Evolutionary conservation across 2,888 invertebrate species (phyloP).

Genomic region (Sepiola atlantica): DNA sequence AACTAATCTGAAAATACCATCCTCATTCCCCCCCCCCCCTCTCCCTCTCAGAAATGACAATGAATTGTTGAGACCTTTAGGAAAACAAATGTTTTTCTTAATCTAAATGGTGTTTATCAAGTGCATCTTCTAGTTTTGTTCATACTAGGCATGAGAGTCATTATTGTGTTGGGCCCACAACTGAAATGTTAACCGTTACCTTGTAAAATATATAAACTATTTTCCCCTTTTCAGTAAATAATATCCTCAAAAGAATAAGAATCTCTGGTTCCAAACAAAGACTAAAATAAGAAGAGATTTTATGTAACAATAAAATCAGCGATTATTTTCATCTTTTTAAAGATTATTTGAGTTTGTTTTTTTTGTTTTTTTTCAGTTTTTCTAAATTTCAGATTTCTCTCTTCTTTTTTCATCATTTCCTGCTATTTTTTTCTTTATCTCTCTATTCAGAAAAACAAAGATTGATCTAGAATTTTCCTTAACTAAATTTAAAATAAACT

Average conservation of each 20-base stretch:
- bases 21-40: not conserved
- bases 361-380: not conserved
- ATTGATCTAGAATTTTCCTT: not conserved
- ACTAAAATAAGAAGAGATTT: too few species aligned
- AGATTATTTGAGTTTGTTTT: not conserved
- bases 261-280: too few species aligned
- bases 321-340: not conserved
- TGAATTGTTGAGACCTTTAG: not conserved
- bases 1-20: not conserved
- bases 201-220: constrained; percentile 21
- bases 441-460: not conserved
- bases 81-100: not conserved
- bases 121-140: not conserved
- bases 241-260: not conserved
- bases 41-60: not conserved
- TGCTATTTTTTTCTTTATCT: not conserved
- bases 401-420: not conserved
- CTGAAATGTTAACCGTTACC: not conserved
- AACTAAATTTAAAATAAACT: not conserved
- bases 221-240: not conserved
- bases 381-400: not conserved
- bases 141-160: not conserved
- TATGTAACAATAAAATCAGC: too few species aligned
- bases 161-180: not conserved
- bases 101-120: not conserved